Conservation (phyloP, 2,888 invertebrate genomes). For the Cerastoderma edule region DNA sequence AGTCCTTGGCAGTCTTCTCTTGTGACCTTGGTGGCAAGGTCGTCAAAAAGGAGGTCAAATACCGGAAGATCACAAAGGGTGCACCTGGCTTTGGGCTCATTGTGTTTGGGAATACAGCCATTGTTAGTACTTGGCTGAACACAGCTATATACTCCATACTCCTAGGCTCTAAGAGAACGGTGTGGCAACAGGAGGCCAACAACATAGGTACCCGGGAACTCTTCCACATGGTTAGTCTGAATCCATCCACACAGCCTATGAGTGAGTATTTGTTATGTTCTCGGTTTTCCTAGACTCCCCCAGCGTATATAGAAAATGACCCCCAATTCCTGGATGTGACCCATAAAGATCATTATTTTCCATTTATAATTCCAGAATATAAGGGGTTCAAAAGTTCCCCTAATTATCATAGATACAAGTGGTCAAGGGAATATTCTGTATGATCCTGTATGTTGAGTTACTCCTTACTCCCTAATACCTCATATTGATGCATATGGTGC, state of each 20-base stretch:
- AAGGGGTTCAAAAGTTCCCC: too few species aligned
- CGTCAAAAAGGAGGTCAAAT: slow-evolving; percentile 64
- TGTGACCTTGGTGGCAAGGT: slow-evolving; percentile 71
- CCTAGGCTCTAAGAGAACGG: slow-evolving; percentile 62
- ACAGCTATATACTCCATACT: slow-evolving; percentile 66
- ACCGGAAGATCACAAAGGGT: slow-evolving; percentile 58
- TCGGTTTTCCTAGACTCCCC: too few species aligned
- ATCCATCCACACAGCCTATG: slow-evolving; percentile 67
- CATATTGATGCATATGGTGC: too few species aligned
- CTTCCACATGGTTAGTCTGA: slow-evolving; percentile 72
- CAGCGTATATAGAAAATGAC: too few species aligned
- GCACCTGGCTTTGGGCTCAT: slow-evolving; percentile 74
- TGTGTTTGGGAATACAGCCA: slow-evolving; percentile 74
- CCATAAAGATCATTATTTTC: too few species aligned
- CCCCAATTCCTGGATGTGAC: too few species aligned
- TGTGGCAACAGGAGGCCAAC: slow-evolving; percentile 70
- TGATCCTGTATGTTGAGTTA: too few species aligned
- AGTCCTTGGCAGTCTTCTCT: slow-evolving; percentile 70
- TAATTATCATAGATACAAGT: too few species aligned
- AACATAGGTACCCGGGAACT: slow-evolving; percentile 68
- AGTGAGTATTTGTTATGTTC: too few species aligned
- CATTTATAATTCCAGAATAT: too few species aligned
- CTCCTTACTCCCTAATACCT: too few species aligned
- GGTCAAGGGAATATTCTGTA: too few species aligned
- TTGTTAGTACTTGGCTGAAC: slow-evolving; percentile 74